These are phyloP conservation scores for Hestina assimilis DNA, from an alignment of 1,140 invertebrate species.

Conservation along the genomic window DNA sequence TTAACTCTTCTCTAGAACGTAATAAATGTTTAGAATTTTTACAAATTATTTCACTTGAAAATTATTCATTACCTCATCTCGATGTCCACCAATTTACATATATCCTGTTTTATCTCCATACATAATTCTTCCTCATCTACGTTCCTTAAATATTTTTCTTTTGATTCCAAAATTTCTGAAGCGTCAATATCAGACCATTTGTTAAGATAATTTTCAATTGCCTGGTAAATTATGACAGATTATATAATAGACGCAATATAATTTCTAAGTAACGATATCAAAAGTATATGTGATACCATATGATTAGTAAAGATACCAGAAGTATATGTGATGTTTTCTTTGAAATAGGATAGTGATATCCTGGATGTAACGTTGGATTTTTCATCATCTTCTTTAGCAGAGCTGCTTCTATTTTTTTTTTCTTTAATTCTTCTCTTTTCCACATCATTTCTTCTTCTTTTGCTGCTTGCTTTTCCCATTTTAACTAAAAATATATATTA, in stretches of 20 bases:
- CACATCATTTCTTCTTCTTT: slow-evolving; percentile 36
- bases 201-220: slow-evolving; percentile 38
- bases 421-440: slow-evolving; percentile 41
- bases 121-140: slow-evolving; percentile 39
- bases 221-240: slow-evolving; percentile 35
- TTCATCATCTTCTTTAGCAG: slow-evolving; percentile 57
- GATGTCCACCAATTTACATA: slow-evolving; percentile 36
- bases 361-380: slow-evolving; percentile 57
- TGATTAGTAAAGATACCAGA: slow-evolving; percentile 32
- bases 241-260: too few species aligned
- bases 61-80: slow-evolving; percentile 43
- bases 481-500: slow-evolving; percentile 8
- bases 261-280: too few species aligned
- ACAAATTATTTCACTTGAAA: background rate
- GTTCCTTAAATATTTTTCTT: slow-evolving; percentile 38
- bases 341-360: slow-evolving; percentile 47
- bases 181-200: slow-evolving; percentile 45
- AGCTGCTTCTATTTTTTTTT: slow-evolving; percentile 44
- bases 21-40: background rate
- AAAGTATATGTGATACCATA: background rate
- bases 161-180: slow-evolving; percentile 30
- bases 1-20: slow-evolving; percentile 35
- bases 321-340: slow-evolving; percentile 39
- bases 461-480: slow-evolving; percentile 34
- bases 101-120: slow-evolving; percentile 43